These are phyloP conservation scores for Sycophila texana DNA, from an alignment of 2,888 invertebrate genomes.

Conservation along the genomic window DNA sequence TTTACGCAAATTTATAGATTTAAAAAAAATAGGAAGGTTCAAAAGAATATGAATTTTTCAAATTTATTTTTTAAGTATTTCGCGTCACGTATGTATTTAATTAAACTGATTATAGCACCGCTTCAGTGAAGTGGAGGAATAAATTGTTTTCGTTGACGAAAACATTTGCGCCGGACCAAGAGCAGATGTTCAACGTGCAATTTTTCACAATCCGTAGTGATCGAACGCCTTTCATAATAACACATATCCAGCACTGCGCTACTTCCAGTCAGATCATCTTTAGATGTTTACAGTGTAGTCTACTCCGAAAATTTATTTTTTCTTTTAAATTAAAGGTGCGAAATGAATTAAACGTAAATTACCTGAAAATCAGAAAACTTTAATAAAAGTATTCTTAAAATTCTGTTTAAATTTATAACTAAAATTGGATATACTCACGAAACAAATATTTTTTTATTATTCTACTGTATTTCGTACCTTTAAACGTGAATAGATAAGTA, in stretches of 20 bases:
- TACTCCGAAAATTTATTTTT: too few relatives aligned
- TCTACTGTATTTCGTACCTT: too few relatives aligned
- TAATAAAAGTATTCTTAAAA: too few relatives aligned
- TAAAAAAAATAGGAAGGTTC: too few relatives aligned
- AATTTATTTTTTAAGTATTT: constrained; percentile 17
- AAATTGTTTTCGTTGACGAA: constrained; percentile 45
- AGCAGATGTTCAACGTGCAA: constrained; percentile 31
- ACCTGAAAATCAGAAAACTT: too few relatives aligned
- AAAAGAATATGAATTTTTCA: constrained; percentile 16
- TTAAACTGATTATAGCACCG: constrained; percentile 1
- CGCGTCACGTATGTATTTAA: neutral
- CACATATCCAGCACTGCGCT: constrained; percentile 30
- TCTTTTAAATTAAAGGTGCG: too few relatives aligned
- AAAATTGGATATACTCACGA: too few relatives aligned
- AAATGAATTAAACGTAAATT: too few relatives aligned
- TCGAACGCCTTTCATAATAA: constrained; percentile 35
- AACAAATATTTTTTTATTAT: too few relatives aligned
- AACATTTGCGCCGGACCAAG: constrained; percentile 41
- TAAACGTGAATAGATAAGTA: too few relatives aligned
- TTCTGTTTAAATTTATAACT: too few relatives aligned
- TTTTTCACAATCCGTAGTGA: constrained; percentile 32
- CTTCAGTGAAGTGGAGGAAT: constrained; percentile 29
- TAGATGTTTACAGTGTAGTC: neutral
- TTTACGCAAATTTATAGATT: too few relatives aligned
- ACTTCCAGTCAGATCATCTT: constrained; percentile 11